phyloP scores from a whole-genome alignment of 2,113 vertebrate species.

The Daubentonia madagascariensis region DNA sequence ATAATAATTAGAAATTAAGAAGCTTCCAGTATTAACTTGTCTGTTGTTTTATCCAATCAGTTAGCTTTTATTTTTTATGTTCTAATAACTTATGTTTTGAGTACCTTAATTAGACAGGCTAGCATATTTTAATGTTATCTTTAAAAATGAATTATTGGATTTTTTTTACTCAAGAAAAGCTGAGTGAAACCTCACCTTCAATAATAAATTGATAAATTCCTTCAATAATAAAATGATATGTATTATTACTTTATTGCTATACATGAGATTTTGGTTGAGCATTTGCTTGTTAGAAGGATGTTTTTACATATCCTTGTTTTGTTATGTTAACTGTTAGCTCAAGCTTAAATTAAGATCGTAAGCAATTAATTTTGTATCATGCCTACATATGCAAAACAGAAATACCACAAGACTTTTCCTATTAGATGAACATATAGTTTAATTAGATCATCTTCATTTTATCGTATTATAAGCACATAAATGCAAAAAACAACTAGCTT shows the following conservation, averaged over 20 bases:
- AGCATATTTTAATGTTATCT: background rate
- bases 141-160: background rate
- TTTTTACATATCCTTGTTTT: slow-evolving; percentile 12
- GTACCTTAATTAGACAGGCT: background rate
- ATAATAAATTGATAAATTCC: background rate
- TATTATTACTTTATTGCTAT: background rate
- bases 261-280: background rate
- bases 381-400: slow-evolving; percentile 20
- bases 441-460: background rate
- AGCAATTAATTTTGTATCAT: slow-evolving; percentile 39
- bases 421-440: background rate
- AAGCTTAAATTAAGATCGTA: slow-evolving; percentile 19
- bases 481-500: background rate
- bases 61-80: background rate
- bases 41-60: background rate
- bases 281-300: background rate
- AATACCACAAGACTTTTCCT: background rate
- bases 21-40: background rate
- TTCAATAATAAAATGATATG: background rate
- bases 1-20: background rate
- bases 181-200: background rate
- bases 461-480: slow-evolving; percentile 4
- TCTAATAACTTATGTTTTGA: background rate
- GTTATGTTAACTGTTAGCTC: background rate
- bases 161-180: background rate